Evolutionary conservation across 2,113 vertebrate species (phyloP), one percentile per base, ranked within the genome.

Genomic region (Cathartes aura): DNA sequence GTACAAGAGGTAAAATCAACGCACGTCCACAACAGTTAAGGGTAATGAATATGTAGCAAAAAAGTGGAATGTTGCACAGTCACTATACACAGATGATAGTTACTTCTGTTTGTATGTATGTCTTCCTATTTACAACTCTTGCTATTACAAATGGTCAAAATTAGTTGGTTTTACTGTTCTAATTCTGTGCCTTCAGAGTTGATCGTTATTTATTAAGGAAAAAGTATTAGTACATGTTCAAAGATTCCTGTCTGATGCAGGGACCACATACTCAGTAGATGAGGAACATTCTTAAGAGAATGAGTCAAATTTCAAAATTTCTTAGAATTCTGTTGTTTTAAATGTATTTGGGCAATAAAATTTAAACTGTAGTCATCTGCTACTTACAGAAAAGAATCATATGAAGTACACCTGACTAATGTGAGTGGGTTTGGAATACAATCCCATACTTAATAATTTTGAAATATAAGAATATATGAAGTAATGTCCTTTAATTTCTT

Each of bases 231-330:
- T 53, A 24, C 32, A 5, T 50, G 14, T 63, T 84, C 42, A 84
- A 20, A 89, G 60, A 50, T 87, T 82, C 6, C 17, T 84, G 18
- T 93, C 43, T 72, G 38, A 11, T 34, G 6, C 15, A 87, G 34
- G n/a, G 32, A 56, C 17, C 38, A 36, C 29, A 27, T 58, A 19
- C 5, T 36, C 0, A 0, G 9, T 52, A 68, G 11, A 50, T 62
- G 6, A 90, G 66, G 40, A 93, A 68, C 30, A 72, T 85, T 62
- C 15, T 55, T 80, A 47, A 50, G 38, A 67, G 26, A 88, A 50
- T 6, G 5, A 85, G 50, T 86, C 24, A 73, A 91, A 29, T 83
- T 72, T 87, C 38, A 79, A 75, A 82, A 29, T 68, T 34, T 85
- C 73, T 53, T 26, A 20, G 2, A 45, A 6, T 75, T 71, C 18